Percentiles rank a stretch among this genome's conserved stretches.
Conservation (phyloP, 1,140 invertebrate species). For the Euura saliciscinereae region DNA sequence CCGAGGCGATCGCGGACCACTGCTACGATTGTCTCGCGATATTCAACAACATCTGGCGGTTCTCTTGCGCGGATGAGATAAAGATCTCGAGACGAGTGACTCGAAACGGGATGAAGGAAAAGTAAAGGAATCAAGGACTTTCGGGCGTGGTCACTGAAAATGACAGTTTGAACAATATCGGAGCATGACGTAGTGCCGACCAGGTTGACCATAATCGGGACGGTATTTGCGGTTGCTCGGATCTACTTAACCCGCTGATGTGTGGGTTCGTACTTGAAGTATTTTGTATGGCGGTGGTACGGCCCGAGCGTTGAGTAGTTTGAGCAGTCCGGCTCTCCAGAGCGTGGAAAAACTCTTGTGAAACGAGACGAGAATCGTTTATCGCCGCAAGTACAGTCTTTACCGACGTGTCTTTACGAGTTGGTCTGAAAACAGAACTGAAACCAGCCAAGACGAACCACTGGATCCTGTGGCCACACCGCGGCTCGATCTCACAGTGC, state of each 20-base stretch:
- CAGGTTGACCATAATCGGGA: constrained; percentile 5
- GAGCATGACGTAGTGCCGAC: background rate
- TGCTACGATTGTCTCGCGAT: no score
- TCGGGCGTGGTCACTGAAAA: background rate
- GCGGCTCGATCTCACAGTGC: background rate
- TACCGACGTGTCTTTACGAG: background rate
- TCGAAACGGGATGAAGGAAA: no score
- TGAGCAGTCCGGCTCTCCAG: background rate
- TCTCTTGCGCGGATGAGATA: constrained; percentile 26
- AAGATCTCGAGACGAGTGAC: no score
- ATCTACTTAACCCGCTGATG: constrained; percentile 1
- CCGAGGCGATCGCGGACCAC: background rate
- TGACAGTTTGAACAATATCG: background rate
- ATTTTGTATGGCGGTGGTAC: background rate
- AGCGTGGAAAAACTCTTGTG: background rate
- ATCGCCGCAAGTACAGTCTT: background rate
- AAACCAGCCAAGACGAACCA: background rate
- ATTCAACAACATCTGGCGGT: constrained; percentile 32
- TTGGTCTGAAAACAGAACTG: background rate
- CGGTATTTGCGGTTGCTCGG: constrained; percentile 4
- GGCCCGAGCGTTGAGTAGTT: background rate
- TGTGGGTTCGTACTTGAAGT: background rate
- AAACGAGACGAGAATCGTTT: constrained; percentile 7
- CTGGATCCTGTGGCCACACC: background rate
- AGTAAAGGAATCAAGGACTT: background rate